Conservation (phyloP, 64 coral and sea anemone genomes). For the Actinia tenebrosa region DNA sequence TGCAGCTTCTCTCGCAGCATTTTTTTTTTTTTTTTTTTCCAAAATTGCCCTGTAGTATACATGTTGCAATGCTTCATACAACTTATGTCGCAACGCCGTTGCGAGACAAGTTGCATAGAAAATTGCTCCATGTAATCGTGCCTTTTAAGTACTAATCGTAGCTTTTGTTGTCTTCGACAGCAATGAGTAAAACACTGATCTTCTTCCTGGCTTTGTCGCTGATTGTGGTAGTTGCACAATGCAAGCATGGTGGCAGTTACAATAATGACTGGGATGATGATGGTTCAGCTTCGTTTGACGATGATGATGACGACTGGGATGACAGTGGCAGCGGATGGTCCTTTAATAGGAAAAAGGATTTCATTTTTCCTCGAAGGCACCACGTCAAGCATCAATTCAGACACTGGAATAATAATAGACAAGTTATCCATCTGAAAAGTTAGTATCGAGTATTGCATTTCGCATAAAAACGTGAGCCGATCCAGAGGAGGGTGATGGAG, state of each 20-base stretch:
- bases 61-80: no score
- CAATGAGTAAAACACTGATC: not conserved
- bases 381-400: not conserved
- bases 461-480: no score
- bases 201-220: not conserved
- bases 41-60: no score
- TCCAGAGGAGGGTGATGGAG: no score
- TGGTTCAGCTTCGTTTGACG: not conserved
- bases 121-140: no score
- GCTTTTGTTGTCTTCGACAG: not conserved
- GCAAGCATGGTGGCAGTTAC: not conserved
- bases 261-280: not conserved
- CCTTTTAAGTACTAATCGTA: not conserved
- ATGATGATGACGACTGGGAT: not conserved
- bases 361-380: not conserved
- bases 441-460: not conserved
- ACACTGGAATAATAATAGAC: not conserved
- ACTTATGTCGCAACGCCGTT: no score
- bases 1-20: no score
- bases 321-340: not conserved
- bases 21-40: no score
- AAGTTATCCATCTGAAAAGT: not conserved
- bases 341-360: not conserved
- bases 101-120: no score
- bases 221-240: not conserved